A percentile compares a stretch with the other conserved stretches of the same genome.
phyloP scores from a whole-genome alignment of 2,797 vertebrate species.

The Channa striata region DNA sequence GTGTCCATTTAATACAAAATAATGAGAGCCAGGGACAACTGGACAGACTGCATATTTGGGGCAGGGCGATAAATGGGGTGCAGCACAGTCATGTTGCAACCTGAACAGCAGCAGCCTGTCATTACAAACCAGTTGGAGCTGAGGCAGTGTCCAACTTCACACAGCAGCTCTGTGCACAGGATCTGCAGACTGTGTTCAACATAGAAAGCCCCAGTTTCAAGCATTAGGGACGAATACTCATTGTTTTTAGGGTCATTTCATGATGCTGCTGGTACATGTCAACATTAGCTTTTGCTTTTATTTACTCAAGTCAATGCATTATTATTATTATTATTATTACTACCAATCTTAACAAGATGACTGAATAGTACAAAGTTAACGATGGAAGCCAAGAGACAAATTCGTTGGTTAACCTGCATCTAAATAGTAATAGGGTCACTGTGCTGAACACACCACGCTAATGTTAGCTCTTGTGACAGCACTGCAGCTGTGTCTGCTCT shows the following conservation, averaged over 20 bases:
- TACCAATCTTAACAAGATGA: not conserved
- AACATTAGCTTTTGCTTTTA: not conserved
- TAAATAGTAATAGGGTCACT: not conserved
- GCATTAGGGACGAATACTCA: not conserved
- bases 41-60: slow-evolving; percentile 66
- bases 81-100: slow-evolving; percentile 70
- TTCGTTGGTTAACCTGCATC: not conserved
- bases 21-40: slow-evolving; percentile 30
- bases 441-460: slow-evolving; percentile 33
- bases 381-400: not conserved
- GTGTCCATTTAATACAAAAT: slow-evolving; percentile 1
- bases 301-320: not conserved
- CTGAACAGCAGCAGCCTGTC: slow-evolving; percentile 54
- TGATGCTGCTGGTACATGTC: not conserved
- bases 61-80: slow-evolving; percentile 53
- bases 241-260: not conserved
- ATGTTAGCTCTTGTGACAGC: slow-evolving; percentile 35
- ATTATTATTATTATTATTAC: not conserved
- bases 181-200: not conserved
- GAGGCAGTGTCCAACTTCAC: slow-evolving; percentile 33
- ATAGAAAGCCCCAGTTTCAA: not conserved
- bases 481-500: slow-evolving; percentile 45
- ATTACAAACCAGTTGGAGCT: slow-evolving; percentile 46
- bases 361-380: not conserved
- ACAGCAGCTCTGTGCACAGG: slow-evolving; percentile 28